Evolutionary conservation across 2,113 vertebrate genomes (phyloP).

Genomic region (Sigmodon hispidus): DNA sequence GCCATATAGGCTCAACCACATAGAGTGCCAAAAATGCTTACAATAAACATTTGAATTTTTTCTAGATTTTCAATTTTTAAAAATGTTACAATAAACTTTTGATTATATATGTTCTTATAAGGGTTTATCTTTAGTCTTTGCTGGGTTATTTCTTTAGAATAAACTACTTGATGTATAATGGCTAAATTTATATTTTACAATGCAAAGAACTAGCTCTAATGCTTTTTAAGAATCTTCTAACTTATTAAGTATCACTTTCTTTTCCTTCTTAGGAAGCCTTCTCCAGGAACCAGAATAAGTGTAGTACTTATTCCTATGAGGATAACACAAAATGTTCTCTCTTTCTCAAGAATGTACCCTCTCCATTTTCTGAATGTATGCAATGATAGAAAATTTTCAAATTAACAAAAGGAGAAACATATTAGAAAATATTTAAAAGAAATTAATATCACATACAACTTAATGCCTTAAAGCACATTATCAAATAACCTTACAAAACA

Average conservation of each 20-base stretch:
- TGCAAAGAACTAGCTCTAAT: not conserved
- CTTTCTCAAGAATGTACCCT: not conserved
- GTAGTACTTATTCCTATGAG: not conserved
- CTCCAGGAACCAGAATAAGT: not conserved
- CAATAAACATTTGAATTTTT: constrained; percentile 17
- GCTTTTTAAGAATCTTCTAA: constrained; percentile 13
- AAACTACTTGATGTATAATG: constrained; percentile 16
- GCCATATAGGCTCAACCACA: too few relatives aligned
- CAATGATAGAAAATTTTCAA: constrained; percentile 22
- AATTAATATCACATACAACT: not conserved
- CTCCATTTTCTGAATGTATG: not conserved
- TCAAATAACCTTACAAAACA: constrained; percentile 29
- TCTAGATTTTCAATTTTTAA: constrained; percentile 26
- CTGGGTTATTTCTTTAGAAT: constrained; percentile 32
- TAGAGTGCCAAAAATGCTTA: too few relatives aligned
- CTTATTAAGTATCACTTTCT: not conserved
- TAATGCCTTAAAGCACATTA: constrained; percentile 17
- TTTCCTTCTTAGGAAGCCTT: constrained; percentile 22
- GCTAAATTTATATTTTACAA: not conserved
- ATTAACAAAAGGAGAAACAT: constrained; percentile 5
- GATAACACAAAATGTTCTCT: constrained; percentile 7
- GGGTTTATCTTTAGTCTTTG: not conserved
- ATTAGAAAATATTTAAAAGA: not conserved
- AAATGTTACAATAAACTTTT: not conserved
- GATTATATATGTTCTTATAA: not conserved